Percentiles rank a stretch among this genome's conserved stretches.
phyloP scores from a whole-genome alignment of 2,113 vertebrate genomes.

The Pseudonaja textilis region DNA sequence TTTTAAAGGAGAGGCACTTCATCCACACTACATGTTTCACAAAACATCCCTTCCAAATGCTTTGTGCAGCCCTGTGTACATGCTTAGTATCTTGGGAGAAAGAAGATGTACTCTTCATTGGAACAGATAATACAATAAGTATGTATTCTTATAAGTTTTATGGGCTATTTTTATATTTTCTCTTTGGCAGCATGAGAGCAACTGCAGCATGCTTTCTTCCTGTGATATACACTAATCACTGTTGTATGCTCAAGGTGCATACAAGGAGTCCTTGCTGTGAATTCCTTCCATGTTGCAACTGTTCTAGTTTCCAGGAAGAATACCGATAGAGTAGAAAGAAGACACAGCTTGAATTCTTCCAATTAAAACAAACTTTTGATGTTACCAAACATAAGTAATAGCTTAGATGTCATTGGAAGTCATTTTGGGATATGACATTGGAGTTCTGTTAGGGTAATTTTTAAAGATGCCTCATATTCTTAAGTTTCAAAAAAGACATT shows the following conservation, averaged over 20 bases:
- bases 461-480: neutral
- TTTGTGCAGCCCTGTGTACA: neutral
- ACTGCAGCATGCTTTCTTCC: neutral
- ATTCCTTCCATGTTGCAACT: neutral
- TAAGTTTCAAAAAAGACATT: conserved; percentile 1
- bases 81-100: neutral
- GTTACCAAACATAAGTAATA: neutral
- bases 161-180: neutral
- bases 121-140: neutral
- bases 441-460: neutral
- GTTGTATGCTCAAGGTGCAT: neutral
- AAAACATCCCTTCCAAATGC: neutral
- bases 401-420: neutral
- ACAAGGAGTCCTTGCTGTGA: conserved; percentile 9
- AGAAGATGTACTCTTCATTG: neutral
- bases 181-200: neutral
- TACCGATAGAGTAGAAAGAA: conserved; percentile 3
- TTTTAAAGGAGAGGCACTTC: neutral
- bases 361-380: neutral
- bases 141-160: neutral
- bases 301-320: neutral
- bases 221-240: neutral
- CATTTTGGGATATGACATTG: neutral
- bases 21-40: neutral
- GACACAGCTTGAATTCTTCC: neutral